phyloP scores from a whole-genome alignment of 2,888 invertebrate species.

The Drosophila falleni region DNA sequence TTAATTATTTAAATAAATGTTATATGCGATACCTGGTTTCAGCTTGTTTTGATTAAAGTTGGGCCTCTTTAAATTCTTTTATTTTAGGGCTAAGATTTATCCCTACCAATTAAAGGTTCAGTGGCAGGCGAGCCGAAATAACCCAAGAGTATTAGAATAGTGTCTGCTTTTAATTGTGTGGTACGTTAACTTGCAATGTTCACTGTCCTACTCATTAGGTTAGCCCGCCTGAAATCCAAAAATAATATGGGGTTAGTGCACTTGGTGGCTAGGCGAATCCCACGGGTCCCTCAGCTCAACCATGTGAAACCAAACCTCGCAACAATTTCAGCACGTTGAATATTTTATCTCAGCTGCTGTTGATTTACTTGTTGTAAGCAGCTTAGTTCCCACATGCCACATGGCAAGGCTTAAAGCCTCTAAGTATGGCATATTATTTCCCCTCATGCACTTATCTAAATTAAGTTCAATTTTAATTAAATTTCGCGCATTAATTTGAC shows the following conservation, averaged over 20 bases:
- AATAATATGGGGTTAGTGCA: conserved; percentile 34
- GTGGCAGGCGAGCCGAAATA: conserved; percentile 14
- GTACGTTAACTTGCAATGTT: conserved; percentile 3
- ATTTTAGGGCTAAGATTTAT: not conserved
- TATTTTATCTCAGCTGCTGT: conserved; percentile 48
- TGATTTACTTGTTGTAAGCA: conserved; percentile 47
- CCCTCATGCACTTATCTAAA: conserved; percentile 57
- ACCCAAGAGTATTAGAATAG: conserved; percentile 13
- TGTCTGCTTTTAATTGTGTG: conserved; percentile 21
- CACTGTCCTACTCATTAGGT: conserved; percentile 23
- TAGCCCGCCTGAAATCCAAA: not conserved
- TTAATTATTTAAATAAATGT: too few relatives aligned
- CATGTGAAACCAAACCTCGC: not conserved
- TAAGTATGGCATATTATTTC: conserved; percentile 43
- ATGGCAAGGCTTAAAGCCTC: not conserved
- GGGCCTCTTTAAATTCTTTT: not conserved
- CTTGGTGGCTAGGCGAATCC: conserved; percentile 17
- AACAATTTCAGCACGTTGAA: conserved; percentile 30
- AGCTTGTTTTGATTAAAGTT: not conserved
- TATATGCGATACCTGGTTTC: too few relatives aligned
- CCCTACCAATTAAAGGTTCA: conserved; percentile 15
- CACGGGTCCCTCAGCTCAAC: not conserved
- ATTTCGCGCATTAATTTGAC: conserved; percentile 55
- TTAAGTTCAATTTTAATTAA: conserved; percentile 68
- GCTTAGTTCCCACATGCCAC: conserved; percentile 40